Conservation (phyloP, 2,113 vertebrate genomes). For the Chrysochloris asiatica region DNA sequence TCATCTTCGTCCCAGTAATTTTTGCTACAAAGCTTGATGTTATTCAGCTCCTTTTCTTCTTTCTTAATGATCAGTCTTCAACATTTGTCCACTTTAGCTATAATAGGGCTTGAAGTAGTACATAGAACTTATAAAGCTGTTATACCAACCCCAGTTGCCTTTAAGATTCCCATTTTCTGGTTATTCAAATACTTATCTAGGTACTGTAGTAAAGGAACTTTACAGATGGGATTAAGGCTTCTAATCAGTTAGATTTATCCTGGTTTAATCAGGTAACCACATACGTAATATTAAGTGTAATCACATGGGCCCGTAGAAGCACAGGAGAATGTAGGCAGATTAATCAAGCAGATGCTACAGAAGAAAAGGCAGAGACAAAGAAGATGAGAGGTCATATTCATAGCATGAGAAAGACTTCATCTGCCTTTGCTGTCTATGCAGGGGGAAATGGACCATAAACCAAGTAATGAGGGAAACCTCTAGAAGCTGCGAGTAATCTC, state of each 20-base stretch:
- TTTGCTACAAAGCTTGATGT: no score
- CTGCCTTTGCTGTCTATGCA: background rate
- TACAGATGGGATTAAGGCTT: background rate
- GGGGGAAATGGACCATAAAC: background rate
- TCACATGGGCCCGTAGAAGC: background rate
- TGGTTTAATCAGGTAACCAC: background rate
- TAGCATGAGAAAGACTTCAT: background rate
- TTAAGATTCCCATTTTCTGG: background rate
- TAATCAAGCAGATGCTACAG: background rate
- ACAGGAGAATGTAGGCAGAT: background rate
- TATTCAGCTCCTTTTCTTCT: background rate
- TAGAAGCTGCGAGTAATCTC: background rate
- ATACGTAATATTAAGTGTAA: background rate
- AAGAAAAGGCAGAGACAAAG: background rate
- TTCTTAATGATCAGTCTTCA: background rate
- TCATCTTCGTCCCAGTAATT: background rate
- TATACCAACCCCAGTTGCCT: background rate
- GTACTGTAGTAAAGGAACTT: background rate
- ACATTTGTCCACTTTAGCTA: background rate
- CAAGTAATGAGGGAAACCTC: background rate
- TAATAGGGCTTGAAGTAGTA: background rate
- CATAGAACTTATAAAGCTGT: background rate
- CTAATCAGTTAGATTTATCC: background rate
- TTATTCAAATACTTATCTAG: background rate
- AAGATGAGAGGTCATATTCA: background rate